Base-by-base conservation (phyloP, 2,888 invertebrate genomes). In the Limnephilus lunatus region DNA sequence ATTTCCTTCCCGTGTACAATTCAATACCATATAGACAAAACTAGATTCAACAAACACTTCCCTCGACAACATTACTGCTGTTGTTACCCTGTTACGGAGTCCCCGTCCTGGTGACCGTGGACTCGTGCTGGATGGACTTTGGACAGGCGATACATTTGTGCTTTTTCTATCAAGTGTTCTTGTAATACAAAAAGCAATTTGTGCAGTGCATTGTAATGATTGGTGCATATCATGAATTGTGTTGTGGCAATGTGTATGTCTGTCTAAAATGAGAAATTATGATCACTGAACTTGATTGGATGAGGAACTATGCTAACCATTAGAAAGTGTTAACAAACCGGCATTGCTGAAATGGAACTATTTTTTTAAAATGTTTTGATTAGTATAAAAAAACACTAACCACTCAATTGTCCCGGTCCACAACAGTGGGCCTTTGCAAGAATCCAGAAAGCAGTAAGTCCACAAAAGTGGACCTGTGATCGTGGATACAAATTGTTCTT, bases 171-270 rank as follows among this genome's bases (percentile, higher is more conserved):
- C 82, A 81, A 92, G 32, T 91, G 83, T 91, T 91, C 80, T 92
- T 68, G 81, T 91, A 90, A 83, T 14, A 90, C 44, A 83, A 81
- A 90, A 92, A 92, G 91, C 91, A 92, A 93, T 89, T 83, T 85
- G 82, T 91, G 89, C 91, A 91, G 92, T 39, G 86, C 91, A 89
- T 90, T 90, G 85, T 91, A 91, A 89, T 80, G 92, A 90, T 93
- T 92, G 92, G 93, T 93, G 93, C 93, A 93, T 93, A 93, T 93
- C 92, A 93, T 83, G 92, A 92, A 91, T 92, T 92, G 82, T 85
- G 85, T 39, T 85, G 85, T 85, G 85, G 44, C 85, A 85, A 35
- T 85, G 35, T 44, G 39, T 85, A n/a, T n/a, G 85, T 85, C n/a
- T 30, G 85, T 44, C 85, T n/a, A 85, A 39, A 85, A 44, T 85